Evolutionary conservation across 2,113 vertebrate species (phyloP).

Genomic region (Chaetura pelagica): DNA sequence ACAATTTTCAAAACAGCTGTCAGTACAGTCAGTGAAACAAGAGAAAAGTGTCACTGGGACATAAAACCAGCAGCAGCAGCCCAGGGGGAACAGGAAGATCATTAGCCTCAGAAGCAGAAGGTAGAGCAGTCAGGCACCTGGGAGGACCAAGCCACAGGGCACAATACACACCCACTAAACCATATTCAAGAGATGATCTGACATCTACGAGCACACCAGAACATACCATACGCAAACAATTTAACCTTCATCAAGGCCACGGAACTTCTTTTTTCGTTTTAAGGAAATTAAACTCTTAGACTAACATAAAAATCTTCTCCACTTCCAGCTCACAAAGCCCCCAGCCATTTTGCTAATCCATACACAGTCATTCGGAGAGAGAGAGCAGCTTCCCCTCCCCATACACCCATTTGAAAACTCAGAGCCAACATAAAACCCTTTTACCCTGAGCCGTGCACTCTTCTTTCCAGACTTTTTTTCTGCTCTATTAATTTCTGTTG

Average conservation of each 20-base stretch:
- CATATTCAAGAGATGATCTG: neutral
- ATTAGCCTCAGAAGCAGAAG: neutral
- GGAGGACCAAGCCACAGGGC: neutral
- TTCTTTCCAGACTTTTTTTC: constrained; percentile 37
- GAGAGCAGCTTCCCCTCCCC: neutral
- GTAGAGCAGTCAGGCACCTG: neutral
- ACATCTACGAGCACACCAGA: neutral
- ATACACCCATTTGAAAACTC: neutral
- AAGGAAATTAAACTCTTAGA: neutral
- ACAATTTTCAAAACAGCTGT: neutral
- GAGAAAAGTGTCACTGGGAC: neutral
- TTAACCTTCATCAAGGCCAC: neutral
- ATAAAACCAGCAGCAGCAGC: neutral
- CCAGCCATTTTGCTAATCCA: neutral
- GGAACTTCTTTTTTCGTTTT: neutral
- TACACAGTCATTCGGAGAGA: neutral
- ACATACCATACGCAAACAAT: neutral
- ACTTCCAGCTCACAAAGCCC: neutral
- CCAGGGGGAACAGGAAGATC: neutral
- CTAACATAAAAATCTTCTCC: neutral
- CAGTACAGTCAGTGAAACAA: neutral
- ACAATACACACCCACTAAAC: neutral
- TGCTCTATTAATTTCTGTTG: constrained; percentile 63
- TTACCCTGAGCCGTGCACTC: constrained; percentile 30
- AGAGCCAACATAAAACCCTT: constrained; percentile 21